Percentiles rank a stretch among this genome's conserved stretches.
Evolutionary conservation across 1,140 invertebrate species (phyloP).

Genomic region (Nylanderia fulva): DNA sequence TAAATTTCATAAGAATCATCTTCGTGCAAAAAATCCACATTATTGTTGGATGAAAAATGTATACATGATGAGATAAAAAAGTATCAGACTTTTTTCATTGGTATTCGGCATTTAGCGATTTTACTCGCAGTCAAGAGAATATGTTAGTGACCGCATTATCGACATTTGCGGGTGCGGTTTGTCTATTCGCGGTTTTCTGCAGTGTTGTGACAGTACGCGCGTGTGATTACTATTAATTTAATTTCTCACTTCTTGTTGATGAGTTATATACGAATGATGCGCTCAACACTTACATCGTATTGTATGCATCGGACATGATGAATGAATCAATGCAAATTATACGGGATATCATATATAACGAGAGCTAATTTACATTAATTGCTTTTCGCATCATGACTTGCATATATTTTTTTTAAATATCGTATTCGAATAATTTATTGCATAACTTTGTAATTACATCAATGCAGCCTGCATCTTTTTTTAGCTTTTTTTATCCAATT

Average conservation of each 20-base stretch:
- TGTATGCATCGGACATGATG: not conserved
- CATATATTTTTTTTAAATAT: not conserved
- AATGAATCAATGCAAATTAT: not conserved
- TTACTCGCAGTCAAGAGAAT: conserved; percentile 1
- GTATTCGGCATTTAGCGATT: conserved; percentile 7
- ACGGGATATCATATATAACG: not conserved
- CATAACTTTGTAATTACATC: no score
- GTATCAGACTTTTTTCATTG: not conserved
- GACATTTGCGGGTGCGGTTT: conserved; percentile 23
- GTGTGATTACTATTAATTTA: conserved; percentile 38
- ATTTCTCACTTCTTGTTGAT: conserved; percentile 33
- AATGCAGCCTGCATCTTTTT: not conserved
- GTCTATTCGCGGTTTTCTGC: conserved; percentile 32
- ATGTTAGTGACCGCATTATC: conserved; percentile 20
- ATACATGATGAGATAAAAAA: not conserved
- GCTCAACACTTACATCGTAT: not conserved
- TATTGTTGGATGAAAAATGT: not conserved
- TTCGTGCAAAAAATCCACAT: not conserved
- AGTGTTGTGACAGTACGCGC: not conserved
- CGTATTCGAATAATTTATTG: not conserved
- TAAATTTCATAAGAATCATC: not conserved
- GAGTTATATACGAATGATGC: not conserved
- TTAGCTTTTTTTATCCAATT: not conserved
- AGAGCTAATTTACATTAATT: not conserved
- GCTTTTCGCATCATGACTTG: not conserved